Base-by-base conservation (phyloP, 1,140 invertebrate species). In the Drosophila elegans region DNA sequence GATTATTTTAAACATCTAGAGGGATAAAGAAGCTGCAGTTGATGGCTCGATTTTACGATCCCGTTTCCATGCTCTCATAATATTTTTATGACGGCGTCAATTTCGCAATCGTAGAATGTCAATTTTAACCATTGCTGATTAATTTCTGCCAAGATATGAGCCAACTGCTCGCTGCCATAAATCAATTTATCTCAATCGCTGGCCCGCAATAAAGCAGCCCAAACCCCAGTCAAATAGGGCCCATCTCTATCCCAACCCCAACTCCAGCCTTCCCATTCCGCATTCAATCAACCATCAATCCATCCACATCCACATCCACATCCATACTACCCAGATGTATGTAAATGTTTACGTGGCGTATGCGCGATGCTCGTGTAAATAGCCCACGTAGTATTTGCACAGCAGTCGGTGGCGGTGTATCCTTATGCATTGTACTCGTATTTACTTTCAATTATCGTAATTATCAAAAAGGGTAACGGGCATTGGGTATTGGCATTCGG, bases 361-460 rank as follows among this genome's bases (percentile, higher is more conserved):
- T 89, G 64, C 80, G 76, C 85, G 74, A 79, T 71, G 75, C 64
- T 52, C 53, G 75, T 74, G 83, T 56, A 82, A 78, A 86, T 78
- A 85, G 69, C 67, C 74, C 62, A 67, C 54, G 80, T 81, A 61
- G 77, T 42, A 85, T 74, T 84, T 78, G 68, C 74, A 54, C 52
- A 57, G 48, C 42, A 68, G 61, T 59, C 59, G 68, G 61, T 60
- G 64, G 42, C 49, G 41, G 36, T 67, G 66, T 83, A 80, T 77
- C 80, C 83, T 76, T 89, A 57, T 74, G 67, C 76, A 76, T 75
- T 82, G 80, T 76, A 76, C 72, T 75, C 62, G 73, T 88, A 88
- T 88, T 88, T 88, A 86, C 83, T 88, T 88, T 88, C 85, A 88
- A 88, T 88, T 88, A 88, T 83, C 84, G 83, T 86, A 88, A 88